Conservation (phyloP, 1,140 invertebrate genomes). For the Solen grandis region DNA sequence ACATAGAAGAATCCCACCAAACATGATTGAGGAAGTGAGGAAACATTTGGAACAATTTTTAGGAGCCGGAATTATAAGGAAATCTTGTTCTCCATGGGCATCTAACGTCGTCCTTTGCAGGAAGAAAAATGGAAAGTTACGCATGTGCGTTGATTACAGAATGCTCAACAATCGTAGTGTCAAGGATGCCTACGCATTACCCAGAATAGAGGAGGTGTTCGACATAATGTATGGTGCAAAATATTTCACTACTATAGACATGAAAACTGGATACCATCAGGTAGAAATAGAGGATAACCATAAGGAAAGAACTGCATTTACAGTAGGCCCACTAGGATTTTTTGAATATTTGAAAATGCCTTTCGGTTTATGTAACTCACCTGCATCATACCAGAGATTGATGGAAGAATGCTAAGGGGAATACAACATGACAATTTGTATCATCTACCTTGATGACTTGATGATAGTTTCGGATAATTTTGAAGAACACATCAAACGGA, state of each 20-base stretch:
- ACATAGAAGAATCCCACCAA: conserved; percentile 32
- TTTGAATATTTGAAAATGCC: conserved; percentile 49
- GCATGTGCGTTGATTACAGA: no score
- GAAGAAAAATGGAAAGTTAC: no score
- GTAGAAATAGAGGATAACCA: conserved; percentile 65
- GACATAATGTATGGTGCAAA: no score
- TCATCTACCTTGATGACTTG: no score
- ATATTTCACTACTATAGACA: conserved; percentile 75
- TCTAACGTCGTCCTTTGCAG: no score
- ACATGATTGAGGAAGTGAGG: conserved; percentile 40
- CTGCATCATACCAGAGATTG: conserved; percentile 65
- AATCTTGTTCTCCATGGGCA: no score
- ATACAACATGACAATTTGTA: conserved; percentile 28
- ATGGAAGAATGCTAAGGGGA: conserved; percentile 60
- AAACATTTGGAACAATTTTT: no score
- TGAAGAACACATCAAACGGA: conserved; percentile 34
- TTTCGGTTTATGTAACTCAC: conserved; percentile 51
- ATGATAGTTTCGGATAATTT: conserved; percentile 53
- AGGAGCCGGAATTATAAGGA: no score
- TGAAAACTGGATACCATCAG: conserved; percentile 70
- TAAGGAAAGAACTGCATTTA: conserved; percentile 72
- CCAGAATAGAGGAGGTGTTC: no score
- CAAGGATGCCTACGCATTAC: no score
- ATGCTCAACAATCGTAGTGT: no score
- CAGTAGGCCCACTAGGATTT: conserved; percentile 21